phyloP scores from a whole-genome alignment of 2,113 vertebrate species.

The Oplegnathus fasciatus region DNA sequence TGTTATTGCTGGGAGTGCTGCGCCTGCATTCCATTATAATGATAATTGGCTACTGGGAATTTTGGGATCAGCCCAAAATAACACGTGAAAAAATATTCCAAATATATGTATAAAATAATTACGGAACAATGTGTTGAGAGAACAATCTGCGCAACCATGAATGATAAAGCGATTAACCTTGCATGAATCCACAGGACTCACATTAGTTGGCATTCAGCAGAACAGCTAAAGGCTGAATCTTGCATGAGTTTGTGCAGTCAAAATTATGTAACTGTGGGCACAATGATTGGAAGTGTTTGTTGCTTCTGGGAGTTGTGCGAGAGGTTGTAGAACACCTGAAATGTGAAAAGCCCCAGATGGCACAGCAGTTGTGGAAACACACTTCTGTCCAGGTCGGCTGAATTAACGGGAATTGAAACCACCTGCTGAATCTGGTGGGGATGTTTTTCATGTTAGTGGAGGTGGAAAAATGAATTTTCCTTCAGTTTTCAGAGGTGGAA shows the following conservation, averaged over 20 bases:
- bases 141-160: background rate
- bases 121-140: background rate
- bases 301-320: background rate
- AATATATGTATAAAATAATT: background rate
- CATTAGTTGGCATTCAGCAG: background rate
- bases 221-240: background rate
- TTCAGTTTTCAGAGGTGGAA: conserved; percentile 12
- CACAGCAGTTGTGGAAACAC: conserved; percentile 24
- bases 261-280: conserved; percentile 13
- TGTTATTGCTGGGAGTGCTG: conserved; percentile 61
- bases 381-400: conserved; percentile 24
- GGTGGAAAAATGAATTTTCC: conserved; percentile 37
- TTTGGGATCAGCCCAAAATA: conserved; percentile 41
- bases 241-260: background rate
- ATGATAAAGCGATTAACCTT: background rate
- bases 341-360: conserved; percentile 33
- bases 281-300: conserved; percentile 4
- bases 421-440: conserved; percentile 27
- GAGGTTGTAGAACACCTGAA: conserved; percentile 28
- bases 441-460: conserved; percentile 11
- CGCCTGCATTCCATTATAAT: conserved; percentile 60
- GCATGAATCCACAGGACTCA: background rate
- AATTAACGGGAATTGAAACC: conserved; percentile 42
- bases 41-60: conserved; percentile 38
- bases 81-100: conserved; percentile 7